phyloP scores from a whole-genome alignment of 2,113 vertebrate species.

The Tetrao urogallus region DNA sequence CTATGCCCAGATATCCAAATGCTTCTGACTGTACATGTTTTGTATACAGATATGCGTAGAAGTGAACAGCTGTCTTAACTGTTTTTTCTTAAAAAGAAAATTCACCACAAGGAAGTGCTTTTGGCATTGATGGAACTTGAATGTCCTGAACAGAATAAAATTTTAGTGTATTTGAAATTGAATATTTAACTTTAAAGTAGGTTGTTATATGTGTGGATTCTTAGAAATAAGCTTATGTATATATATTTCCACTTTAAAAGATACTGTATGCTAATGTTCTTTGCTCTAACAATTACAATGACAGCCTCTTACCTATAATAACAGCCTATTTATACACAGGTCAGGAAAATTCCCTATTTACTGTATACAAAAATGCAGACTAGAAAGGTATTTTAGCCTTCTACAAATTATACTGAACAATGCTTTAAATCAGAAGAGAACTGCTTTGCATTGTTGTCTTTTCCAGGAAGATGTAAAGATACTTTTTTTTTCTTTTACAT shows the following conservation, averaged over 20 bases:
- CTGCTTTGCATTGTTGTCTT: conserved; percentile 53
- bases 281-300: not conserved
- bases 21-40: not conserved
- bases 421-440: not conserved
- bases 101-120: not conserved
- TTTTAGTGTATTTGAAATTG: not conserved
- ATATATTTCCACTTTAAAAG: not conserved
- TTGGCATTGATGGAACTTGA: not conserved
- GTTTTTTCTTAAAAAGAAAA: not conserved
- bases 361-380: not conserved
- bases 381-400: not conserved
- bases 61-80: accelerated
- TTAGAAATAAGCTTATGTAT: not conserved
- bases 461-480: conserved; percentile 68
- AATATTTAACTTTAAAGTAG: not conserved
- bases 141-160: not conserved
- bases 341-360: not conserved
- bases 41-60: accelerated
- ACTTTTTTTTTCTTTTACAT: conserved; percentile 61
- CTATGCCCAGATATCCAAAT: not conserved
- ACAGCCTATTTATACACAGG: not conserved
- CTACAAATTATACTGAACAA: not conserved
- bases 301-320: not conserved
- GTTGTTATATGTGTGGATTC: not conserved
- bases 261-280: not conserved